phyloP scores from a whole-genome alignment of 1,140 invertebrate genomes.

The Neodiprion virginianus region DNA sequence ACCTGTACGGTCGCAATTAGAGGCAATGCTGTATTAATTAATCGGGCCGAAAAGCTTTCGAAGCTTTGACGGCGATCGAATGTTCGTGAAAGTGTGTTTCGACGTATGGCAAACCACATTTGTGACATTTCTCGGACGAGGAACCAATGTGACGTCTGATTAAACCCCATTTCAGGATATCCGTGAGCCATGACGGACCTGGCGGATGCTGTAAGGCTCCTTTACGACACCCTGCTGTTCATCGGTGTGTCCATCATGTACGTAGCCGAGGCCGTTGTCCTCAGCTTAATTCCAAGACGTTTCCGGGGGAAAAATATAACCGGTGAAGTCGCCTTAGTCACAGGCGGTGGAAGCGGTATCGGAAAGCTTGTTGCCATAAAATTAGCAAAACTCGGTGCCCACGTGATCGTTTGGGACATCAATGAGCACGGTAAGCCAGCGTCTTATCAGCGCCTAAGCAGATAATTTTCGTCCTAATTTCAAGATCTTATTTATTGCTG shows the following conservation, averaged over 20 bases:
- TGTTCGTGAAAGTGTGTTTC: no score
- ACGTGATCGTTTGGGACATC: conserved; percentile 90
- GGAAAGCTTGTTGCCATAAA: conserved; percentile 83
- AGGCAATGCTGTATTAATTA: no score
- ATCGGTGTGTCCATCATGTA: conserved; percentile 46
- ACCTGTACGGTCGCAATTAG: no score
- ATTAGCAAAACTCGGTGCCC: conserved; percentile 80
- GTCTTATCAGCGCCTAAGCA: no score
- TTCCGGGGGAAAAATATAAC: conserved; percentile 66
- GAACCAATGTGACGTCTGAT: no score
- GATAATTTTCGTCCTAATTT: no score
- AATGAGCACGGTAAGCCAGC: conserved; percentile 75
- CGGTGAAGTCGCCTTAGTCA: conserved; percentile 83
- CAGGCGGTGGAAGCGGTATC: conserved; percentile 89
- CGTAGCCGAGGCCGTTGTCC: conserved; percentile 49
- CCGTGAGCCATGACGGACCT: conserved; percentile 6
- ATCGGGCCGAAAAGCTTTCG: no score
- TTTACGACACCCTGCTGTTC: conserved; percentile 47
- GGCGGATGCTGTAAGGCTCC: neutral
- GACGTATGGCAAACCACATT: no score
- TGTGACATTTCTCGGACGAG: no score
- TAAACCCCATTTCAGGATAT: neutral
- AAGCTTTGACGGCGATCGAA: no score
- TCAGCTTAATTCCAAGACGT: conserved; percentile 58
- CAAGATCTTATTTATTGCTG: no score